Evolutionary conservation across 2,797 vertebrate species (phyloP).

Genomic region (Vultur gryphus): DNA sequence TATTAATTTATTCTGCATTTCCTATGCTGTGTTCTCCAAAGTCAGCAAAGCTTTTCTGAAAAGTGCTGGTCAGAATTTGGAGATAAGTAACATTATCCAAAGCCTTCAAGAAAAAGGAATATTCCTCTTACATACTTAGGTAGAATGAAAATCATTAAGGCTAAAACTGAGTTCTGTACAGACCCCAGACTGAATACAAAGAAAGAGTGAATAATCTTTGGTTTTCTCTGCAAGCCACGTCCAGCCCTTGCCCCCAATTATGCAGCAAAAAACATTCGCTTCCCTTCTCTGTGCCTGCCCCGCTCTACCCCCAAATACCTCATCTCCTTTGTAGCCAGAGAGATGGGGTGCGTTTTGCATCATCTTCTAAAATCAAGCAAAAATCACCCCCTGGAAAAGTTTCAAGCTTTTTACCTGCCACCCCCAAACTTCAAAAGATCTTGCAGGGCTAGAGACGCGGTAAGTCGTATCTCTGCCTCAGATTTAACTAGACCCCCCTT

Average conservation of each 20-base stretch:
- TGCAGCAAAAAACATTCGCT: background rate
- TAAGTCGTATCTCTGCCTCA: background rate
- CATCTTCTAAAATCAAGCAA: background rate
- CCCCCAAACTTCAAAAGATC: background rate
- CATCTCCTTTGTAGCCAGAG: background rate
- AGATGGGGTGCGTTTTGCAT: background rate
- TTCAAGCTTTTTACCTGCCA: background rate
- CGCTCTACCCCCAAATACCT: background rate
- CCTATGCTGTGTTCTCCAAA: background rate
- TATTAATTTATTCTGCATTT: background rate
- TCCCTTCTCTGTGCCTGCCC: background rate
- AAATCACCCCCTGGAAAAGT: background rate
- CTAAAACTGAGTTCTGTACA: background rate
- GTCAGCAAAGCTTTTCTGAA: background rate
- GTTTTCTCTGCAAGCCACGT: background rate
- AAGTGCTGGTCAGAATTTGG: background rate
- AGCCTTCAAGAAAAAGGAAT: background rate
- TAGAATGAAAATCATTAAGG: background rate
- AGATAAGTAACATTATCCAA: background rate
- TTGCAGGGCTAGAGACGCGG: background rate
- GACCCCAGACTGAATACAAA: background rate
- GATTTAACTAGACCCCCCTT: background rate
- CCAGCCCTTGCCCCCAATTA: background rate
- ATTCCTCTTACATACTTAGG: background rate
- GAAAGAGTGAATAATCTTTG: background rate